Base-by-base conservation (phyloP, 1,140 invertebrate genomes). In the Drosophila pectinifera region DNA sequence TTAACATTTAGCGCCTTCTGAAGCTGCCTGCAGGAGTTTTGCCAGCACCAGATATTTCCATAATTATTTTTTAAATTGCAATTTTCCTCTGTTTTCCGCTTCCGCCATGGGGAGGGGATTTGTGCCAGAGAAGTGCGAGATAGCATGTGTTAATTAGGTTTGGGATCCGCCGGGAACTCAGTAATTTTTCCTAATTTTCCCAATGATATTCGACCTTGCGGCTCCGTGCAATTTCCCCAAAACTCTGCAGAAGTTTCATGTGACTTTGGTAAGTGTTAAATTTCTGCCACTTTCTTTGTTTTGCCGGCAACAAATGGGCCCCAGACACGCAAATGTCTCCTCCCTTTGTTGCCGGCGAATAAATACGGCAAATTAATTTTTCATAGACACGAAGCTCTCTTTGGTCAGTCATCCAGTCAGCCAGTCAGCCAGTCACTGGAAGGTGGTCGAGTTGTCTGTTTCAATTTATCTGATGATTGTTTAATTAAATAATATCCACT, bases 51-150 rank as follows among this genome's bases (percentile, higher is more conserved):
- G 84, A 89, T 79, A 89, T 83, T 89, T 79, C 76, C 72, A 74
- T 88, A 88, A 88, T 88, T 88, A 88, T 88, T 88, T 88, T 88
- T 88, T 80, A 89, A 88, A 88, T 83, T 88, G 84, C 78, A 79
- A 88, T 88, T 89, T 89, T 81, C 78, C 61, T 46, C 26, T 48
- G 61, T 51, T 31, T 49, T 41, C 24, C 18, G 57, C 70, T 46
- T 43, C 18, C 18, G 63, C 56, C 79, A 46, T 36, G 53, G 49
- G 68, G 73, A 55, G 67, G 76, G 78, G 79, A 86, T 86, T 86
- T 73, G 62, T 57, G 39, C 28, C 3, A 31, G 28, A 63, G 63
- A 69, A 59, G 61, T 73, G 67, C 75, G 72, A 51, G 49, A 78
- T 64, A 88, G 83, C 84, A 83, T 83, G 83, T 88, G 83, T 89